These are phyloP conservation scores for Parelbella ahira DNA, from an alignment of 2,888 invertebrate genomes.

Conservation along the genomic window DNA sequence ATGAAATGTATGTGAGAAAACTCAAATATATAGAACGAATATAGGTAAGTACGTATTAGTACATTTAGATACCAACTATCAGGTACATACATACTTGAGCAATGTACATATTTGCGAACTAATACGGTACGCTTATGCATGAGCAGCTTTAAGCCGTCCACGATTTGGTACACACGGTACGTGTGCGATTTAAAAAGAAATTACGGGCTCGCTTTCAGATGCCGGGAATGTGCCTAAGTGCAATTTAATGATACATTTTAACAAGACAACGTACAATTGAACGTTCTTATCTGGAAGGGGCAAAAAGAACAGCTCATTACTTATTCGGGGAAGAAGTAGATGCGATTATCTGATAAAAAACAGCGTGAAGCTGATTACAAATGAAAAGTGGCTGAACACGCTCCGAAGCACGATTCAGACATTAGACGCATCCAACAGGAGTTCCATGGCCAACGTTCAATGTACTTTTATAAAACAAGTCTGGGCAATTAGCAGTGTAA, in stretches of 20 bases:
- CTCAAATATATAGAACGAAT: too few species aligned
- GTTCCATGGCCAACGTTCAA: conserved; percentile 9
- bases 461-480: too few species aligned
- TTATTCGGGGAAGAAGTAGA: conserved; percentile 28
- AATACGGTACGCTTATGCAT: too few species aligned
- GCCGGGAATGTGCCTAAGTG: conserved; percentile 1
- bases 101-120: too few species aligned
- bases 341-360: conserved; percentile 28
- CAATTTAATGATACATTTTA: conserved; percentile 18
- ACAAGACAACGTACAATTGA: conserved; percentile 18
- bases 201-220: conserved; percentile 7
- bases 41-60: too few species aligned
- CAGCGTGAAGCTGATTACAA: conserved; percentile 24
- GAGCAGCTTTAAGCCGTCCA: too few species aligned
- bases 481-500: conserved; percentile 9
- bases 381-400: conserved; percentile 16
- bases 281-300: conserved; percentile 13
- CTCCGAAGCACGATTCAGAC: conserved; percentile 18
- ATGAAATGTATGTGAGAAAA: too few species aligned
- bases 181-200: conserved; percentile 6
- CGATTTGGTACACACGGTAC: too few species aligned
- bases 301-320: conserved; percentile 27
- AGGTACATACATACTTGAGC: too few species aligned
- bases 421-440: conserved; percentile 14
- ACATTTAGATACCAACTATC: too few species aligned